These are phyloP conservation scores for Drosophila setosimentum DNA, from an alignment of 2,888 invertebrate genomes.

Conservation along the genomic window DNA sequence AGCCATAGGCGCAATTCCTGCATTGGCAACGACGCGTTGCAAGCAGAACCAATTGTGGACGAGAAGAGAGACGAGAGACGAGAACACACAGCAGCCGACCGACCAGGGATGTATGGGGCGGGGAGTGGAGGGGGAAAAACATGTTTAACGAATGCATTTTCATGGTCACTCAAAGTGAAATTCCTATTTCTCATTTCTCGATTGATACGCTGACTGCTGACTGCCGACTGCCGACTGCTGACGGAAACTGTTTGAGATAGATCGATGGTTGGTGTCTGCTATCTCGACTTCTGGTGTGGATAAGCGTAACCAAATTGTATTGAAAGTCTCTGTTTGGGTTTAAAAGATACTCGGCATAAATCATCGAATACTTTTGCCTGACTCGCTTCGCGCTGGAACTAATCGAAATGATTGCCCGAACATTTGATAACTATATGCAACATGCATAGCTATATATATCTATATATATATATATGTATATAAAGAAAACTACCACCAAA, in stretches of 20 bases:
- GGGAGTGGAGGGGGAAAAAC: conserved; percentile 3
- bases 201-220: conserved; percentile 47
- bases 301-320: conserved; percentile 69
- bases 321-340: conserved; percentile 44
- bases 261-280: neutral
- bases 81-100: neutral
- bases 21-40: conserved; percentile 65
- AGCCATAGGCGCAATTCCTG: conserved; percentile 64
- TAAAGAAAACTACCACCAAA: conserved; percentile 19
- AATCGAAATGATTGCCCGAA: conserved; percentile 47
- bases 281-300: conserved; percentile 53
- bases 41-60: conserved; percentile 76
- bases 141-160: conserved; percentile 80
- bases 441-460: no score
- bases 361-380: conserved; percentile 35
- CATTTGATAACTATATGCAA: conserved; percentile 56
- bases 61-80: conserved; percentile 12
- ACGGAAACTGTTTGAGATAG: conserved; percentile 8
- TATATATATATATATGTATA: neutral
- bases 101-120: no score
- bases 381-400: conserved; percentile 37
- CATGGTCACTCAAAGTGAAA: conserved; percentile 79
- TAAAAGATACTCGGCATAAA: conserved; percentile 4
- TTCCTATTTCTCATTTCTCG: conserved; percentile 29
- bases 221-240: neutral